Percentiles rank a stretch among this genome's conserved stretches.
Conservation (phyloP, 1,140 invertebrate genomes). For the Pachypsylla venusta region DNA sequence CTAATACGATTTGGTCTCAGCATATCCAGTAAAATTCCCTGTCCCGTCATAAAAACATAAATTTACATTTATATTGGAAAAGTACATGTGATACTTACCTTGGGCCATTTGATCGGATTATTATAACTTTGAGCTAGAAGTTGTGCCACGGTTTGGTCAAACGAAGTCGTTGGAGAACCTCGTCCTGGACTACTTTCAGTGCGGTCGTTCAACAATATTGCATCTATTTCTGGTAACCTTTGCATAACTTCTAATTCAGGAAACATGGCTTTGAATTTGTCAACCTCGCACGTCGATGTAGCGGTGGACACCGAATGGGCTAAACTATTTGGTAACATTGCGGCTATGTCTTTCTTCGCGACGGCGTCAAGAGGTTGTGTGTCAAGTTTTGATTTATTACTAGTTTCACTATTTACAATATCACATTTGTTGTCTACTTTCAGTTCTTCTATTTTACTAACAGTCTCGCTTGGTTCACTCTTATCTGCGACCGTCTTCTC, state of each 20-base stretch:
- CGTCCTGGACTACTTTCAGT: not conserved
- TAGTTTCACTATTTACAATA: conserved; percentile 40
- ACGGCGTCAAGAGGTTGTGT: conserved; percentile 14
- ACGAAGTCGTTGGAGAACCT: not conserved
- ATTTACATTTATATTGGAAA: too few species aligned
- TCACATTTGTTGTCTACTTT: conserved; percentile 25
- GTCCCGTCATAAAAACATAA: too few species aligned
- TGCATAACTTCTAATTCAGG: conserved; percentile 57
- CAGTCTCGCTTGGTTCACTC: conserved; percentile 22
- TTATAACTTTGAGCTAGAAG: conserved; percentile 39
- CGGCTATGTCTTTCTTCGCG: not conserved
- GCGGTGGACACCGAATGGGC: conserved; percentile 1
- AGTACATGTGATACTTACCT: too few species aligned
- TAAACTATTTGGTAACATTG: not conserved
- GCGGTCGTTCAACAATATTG: conserved; percentile 34
- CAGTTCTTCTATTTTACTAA: conserved; percentile 8
- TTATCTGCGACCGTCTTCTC: conserved; percentile 23
- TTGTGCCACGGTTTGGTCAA: conserved; percentile 45
- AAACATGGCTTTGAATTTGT: conserved; percentile 47
- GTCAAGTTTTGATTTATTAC: conserved; percentile 15
- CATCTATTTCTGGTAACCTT: conserved; percentile 42
- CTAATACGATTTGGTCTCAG: too few species aligned
- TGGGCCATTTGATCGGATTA: conserved; percentile 41
- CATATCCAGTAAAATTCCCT: too few species aligned
- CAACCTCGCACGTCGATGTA: conserved; percentile 20